Base-by-base conservation (phyloP, 2,113 vertebrate genomes). In the Glaucomys volans region DNA sequence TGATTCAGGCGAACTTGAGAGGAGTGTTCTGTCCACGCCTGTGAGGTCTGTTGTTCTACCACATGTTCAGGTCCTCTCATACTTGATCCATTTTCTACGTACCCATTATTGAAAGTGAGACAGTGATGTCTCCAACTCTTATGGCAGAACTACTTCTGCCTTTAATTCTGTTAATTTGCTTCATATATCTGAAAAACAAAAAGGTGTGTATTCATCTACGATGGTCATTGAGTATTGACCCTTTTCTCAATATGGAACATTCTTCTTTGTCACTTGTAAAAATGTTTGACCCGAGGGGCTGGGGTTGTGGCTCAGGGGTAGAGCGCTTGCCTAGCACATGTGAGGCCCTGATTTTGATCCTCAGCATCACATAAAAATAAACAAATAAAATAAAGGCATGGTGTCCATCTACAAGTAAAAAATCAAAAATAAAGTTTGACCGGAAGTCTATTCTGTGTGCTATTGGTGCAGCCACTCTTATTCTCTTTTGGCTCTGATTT, bases 211-310 rank as follows among this genome's bases (percentile, higher is more conserved):
- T 57, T 20, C 44, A 2, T 64, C 62, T 81, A 24, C 47, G 37
- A 50, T 50, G 79, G 30, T 83, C 76, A 16, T 42, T 86, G 79
- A 62, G 16, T 85, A 72, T 72, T 77, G 7, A 42, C 20, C 13
- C 12, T 80, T 72, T 66, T 87, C 74, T 91, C 28, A 54, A 66
- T 11, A 44, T 54, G 54, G 20, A 22, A 7, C 5, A 8, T 66
- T n/a, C 22, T 77, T 94, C 20, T 85, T 95, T 84, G 88, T 80
- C 42, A 64, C 74, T 54, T 42, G 11, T 57, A 57, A 71, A 89
- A 32, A 4, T 77, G 54, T 77, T 44, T 47, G 44, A 9, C 44
- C 44, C 44, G 6, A 47, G 9, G 44, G 44, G 5, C 44, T 8
- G 44, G 44, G 44, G 5, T 47, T 47, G 44, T 47, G 44, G 44